Evolutionary conservation across 2,888 invertebrate genomes (phyloP), one percentile per base, ranked within the genome.

Genomic region (Sesamia inferens): DNA sequence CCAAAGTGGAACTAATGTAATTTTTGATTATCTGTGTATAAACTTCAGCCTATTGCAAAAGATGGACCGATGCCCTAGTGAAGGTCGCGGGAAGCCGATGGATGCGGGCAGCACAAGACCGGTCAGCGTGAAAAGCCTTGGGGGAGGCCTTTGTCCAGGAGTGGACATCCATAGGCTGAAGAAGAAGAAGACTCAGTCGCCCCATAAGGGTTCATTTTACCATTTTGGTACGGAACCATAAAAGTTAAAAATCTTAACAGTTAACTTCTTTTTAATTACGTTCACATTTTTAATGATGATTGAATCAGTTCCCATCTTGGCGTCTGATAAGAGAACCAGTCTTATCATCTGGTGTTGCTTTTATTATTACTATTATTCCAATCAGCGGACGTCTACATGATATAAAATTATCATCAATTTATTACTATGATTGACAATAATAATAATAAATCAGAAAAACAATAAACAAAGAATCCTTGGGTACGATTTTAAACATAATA

Each of bases 331-430:
- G 2, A 39, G 44, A 59, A n/a, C 59, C 1, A 61, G n/a, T 14
- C 22, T 55, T 55, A 62, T 76, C 61, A 42, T 13, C n/a, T 57
- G 31, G 31, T 2, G 31, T 6, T 57, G 31, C 57, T 19, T 4
- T 31, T 67, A 51, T 31, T 62, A 62, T 68, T 62, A 19, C 42
- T 67, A 51, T 31, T 62, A 62, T 68, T 62, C 22, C 42, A 62
- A 55, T 48, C 24, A 48, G 14, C 8, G 7, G 42, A 31, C 48
- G 48, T 76, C 39, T 62, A 57, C 19, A 63, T 67, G 54, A 51
- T 62, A 62, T 51, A 42, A 24, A 22, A 44, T 48, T 31, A 31
- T 31, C 3, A 64, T 14, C 7, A 14, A 19, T 22, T 14, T 47
- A 47, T n/a, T 14, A 19, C 19, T 59, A 11, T 7, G 66, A 57